Evolutionary conservation across 2,888 invertebrate genomes (phyloP).

Genomic region (Meganola albula): DNA sequence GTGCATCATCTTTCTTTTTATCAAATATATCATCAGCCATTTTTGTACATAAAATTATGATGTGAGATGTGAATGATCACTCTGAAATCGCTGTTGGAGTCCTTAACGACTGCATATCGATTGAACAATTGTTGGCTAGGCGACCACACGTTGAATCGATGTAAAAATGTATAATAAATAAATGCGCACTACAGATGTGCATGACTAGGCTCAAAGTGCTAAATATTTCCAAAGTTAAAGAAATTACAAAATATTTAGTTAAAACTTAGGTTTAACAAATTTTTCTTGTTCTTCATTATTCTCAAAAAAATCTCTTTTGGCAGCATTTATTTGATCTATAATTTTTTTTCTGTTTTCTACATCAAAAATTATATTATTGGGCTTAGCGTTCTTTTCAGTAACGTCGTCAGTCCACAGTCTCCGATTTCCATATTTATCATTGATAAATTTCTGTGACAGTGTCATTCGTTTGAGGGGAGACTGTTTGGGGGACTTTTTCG

Average conservation of each 20-base stretch:
- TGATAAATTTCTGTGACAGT: conserved; percentile 72
- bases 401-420: conserved; percentile 67
- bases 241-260: conserved; percentile 8
- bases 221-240: conserved; percentile 21
- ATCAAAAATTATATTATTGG: conserved; percentile 46
- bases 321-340: conserved; percentile 54
- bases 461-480: conserved; percentile 60
- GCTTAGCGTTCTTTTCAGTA: conserved; percentile 50
- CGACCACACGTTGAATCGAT: conserved; percentile 60
- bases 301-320: conserved; percentile 51
- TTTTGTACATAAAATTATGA: no score
- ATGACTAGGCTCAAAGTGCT: conserved; percentile 44
- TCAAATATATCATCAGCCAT: conserved; percentile 88
- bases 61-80: no score
- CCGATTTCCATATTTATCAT: conserved; percentile 73
- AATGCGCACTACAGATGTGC: conserved; percentile 48
- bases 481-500: conserved; percentile 57
- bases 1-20: conserved; percentile 90
- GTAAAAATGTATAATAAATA: conserved; percentile 44
- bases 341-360: conserved; percentile 59
- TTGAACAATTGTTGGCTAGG: no score
- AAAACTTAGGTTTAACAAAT: conserved; percentile 40
- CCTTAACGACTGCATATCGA: no score
- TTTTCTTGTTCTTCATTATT: conserved; percentile 51
- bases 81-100: no score